phyloP scores from a whole-genome alignment of 2,888 invertebrate species.

The Chrysolina oricalcia region DNA sequence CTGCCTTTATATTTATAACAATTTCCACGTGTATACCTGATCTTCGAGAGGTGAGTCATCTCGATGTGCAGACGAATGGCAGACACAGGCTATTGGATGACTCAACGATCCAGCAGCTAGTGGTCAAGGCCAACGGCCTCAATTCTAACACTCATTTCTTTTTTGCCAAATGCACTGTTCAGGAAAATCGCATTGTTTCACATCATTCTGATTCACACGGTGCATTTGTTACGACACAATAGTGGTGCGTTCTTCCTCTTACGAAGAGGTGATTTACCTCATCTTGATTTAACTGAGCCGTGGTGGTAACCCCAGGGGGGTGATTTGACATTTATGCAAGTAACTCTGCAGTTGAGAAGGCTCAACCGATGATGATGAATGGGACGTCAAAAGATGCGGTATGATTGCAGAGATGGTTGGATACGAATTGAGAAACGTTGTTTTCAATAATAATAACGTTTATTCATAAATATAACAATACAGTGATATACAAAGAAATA shows the following conservation, averaged over 20 bases:
- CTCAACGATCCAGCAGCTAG: slow-evolving; percentile 57
- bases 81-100: slow-evolving; percentile 52
- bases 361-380: no score
- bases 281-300: background rate
- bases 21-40: slow-evolving; percentile 54
- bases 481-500: no score
- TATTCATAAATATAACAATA: no score
- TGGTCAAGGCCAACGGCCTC: slow-evolving; percentile 67
- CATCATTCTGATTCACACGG: slow-evolving; percentile 11
- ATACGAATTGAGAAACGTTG: no score
- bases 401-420: no score
- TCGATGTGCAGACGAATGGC: slow-evolving; percentile 50
- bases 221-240: slow-evolving; percentile 5
- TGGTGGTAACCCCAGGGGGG: background rate
- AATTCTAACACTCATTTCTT: slow-evolving; percentile 46
- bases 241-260: background rate
- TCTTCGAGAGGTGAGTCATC: slow-evolving; percentile 51
- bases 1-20: slow-evolving; percentile 48
- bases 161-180: slow-evolving; percentile 39
- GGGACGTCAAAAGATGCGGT: no score
- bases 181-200: slow-evolving; percentile 34
- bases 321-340: background rate
- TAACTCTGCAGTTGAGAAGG: no score
- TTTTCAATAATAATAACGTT: no score
- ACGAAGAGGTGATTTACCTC: background rate